These are phyloP conservation scores for Donacobius atricapilla DNA, from an alignment of 2,113 vertebrate genomes.

Conservation along the genomic window DNA sequence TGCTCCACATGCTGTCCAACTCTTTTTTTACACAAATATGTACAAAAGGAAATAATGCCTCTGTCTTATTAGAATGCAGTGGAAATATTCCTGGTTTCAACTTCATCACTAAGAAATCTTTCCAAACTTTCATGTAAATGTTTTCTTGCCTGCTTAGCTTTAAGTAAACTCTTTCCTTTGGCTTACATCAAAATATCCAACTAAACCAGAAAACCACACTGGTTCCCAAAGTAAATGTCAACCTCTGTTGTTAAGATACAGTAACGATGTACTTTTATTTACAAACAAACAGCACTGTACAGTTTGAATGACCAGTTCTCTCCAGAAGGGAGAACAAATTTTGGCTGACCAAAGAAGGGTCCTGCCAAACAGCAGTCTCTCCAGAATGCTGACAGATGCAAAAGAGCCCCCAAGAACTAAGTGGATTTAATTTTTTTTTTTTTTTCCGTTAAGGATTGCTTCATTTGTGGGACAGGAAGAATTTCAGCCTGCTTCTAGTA, in stretches of 20 bases:
- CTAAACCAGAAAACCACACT: conserved; percentile 3
- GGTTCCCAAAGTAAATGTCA: conserved; percentile 46
- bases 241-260: conserved; percentile 5
- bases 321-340: not conserved
- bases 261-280: conserved; percentile 6
- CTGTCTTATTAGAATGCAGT: not conserved
- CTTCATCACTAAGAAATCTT: not conserved
- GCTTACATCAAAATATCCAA: conserved; percentile 15
- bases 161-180: conserved; percentile 54
- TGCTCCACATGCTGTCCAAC: not conserved
- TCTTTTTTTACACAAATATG: not conserved
- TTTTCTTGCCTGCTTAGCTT: conserved; percentile 51
- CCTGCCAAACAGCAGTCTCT: not conserved
- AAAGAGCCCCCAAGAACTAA: not conserved
- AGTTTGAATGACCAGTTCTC: not conserved
- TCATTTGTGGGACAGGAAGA: not conserved
- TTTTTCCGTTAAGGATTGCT: not conserved
- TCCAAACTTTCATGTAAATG: conserved; percentile 30
- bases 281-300: conserved; percentile 33
- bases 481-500: not conserved
- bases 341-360: not conserved
- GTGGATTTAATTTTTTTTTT: not conserved
- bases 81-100: conserved; percentile 39
- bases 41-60: not conserved
- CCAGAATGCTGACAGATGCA: not conserved